These are phyloP conservation scores for Poeciliopsis gracilis DNA, from an alignment of 2,797 vertebrate species.

Conservation along the genomic window DNA sequence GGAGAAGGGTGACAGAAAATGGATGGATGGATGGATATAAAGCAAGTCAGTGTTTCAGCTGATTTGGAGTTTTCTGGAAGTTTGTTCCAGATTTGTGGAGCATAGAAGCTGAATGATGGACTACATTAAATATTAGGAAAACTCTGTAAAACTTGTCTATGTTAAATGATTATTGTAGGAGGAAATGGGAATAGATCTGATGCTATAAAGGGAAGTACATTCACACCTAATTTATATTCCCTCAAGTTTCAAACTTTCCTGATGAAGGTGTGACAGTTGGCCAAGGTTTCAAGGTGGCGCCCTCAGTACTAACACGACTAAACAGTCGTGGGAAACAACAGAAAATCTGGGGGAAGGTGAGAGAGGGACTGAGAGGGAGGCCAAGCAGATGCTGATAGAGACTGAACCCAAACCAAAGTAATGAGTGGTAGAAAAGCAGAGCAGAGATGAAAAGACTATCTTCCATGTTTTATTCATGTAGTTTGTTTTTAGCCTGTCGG, in stretches of 20 bases:
- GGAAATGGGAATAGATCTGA: neutral
- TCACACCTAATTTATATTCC: neutral
- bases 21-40: too few relatives aligned
- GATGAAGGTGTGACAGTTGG: constrained; percentile 39
- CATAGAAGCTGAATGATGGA: too few relatives aligned
- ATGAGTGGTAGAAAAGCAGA: constrained; percentile 72
- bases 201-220: neutral
- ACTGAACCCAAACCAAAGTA: constrained; percentile 59
- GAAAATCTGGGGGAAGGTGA: constrained; percentile 39
- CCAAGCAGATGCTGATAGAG: constrained; percentile 40
- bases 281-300: constrained; percentile 59
- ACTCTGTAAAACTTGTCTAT: neutral
- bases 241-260: constrained; percentile 42
- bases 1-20: too few relatives aligned
- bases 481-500: constrained; percentile 74
- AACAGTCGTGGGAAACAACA: constrained; percentile 39
- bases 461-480: constrained; percentile 75
- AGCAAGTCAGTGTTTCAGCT: too few relatives aligned
- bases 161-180: neutral
- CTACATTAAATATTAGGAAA: neutral
- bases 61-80: too few relatives aligned
- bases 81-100: too few relatives aligned
- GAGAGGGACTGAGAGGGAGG: constrained; percentile 25
- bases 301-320: constrained; percentile 52
- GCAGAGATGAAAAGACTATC: constrained; percentile 72